A percentile compares a stretch with the other conserved stretches of the same genome.
Evolutionary conservation across 1,140 invertebrate genomes (phyloP).

Genomic region (Physella acuta): DNA sequence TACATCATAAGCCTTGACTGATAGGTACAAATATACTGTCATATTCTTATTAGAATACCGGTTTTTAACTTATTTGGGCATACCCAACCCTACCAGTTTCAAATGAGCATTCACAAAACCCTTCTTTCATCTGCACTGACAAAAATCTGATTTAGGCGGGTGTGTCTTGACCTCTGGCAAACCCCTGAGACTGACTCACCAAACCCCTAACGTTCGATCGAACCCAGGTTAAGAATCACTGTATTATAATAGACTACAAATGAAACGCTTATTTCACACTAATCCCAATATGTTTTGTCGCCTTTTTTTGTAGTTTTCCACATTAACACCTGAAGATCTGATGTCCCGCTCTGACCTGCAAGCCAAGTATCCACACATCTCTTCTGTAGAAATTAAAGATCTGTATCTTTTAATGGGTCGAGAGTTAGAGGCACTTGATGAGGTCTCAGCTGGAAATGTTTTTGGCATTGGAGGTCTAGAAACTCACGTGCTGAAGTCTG

Average conservation of each 20-base stretch:
- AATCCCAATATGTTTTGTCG: neutral
- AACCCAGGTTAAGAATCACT: too few species aligned
- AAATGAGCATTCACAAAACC: too few species aligned
- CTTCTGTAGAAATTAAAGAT: slow-evolving; percentile 69
- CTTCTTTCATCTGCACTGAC: too few species aligned
- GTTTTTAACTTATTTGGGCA: too few species aligned
- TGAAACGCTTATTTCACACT: too few species aligned
- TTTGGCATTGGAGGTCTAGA: slow-evolving; percentile 83
- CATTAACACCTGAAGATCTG: slow-evolving; percentile 3
- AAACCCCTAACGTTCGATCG: too few species aligned
- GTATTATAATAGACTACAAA: too few species aligned
- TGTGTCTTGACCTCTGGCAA: slow-evolving; percentile 34
- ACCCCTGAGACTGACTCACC: too few species aligned
- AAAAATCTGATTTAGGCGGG: slow-evolving; percentile 38
- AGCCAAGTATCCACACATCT: slow-evolving; percentile 61
- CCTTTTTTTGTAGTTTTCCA: neutral
- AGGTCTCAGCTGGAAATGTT: slow-evolving; percentile 51
- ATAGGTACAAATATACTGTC: too few species aligned
- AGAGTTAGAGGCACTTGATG: slow-evolving; percentile 79
- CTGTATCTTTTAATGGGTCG: slow-evolving; percentile 92
- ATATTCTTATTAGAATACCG: too few species aligned
- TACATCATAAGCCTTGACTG: too few species aligned
- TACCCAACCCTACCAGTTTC: too few species aligned
- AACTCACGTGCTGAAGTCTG: slow-evolving; percentile 84
- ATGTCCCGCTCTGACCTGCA: neutral